phyloP scores from a whole-genome alignment of 2,888 invertebrate species.

The Drosophila mimetica region DNA sequence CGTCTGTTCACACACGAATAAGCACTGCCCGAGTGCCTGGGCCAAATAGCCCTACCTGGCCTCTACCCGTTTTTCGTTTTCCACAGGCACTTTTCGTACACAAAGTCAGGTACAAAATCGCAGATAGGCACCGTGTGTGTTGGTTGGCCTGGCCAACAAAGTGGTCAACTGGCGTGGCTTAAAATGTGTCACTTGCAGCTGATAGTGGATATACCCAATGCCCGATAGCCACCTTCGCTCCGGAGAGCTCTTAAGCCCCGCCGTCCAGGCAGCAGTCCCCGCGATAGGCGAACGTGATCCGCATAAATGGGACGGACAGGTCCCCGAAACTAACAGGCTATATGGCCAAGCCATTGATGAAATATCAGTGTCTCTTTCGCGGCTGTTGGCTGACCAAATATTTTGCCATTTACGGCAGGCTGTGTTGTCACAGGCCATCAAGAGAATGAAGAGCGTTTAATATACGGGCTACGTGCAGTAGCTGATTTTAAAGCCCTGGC shows the following conservation, averaged over 20 bases:
- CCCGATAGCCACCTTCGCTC: slow-evolving; percentile 4
- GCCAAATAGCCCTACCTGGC: slow-evolving; percentile 12
- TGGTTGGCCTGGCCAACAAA: slow-evolving; percentile 15
- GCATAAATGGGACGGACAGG: slow-evolving; percentile 12
- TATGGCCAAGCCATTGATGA: slow-evolving; percentile 45
- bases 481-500: background rate
- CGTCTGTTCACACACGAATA: slow-evolving; percentile 40
- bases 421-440: slow-evolving; percentile 49
- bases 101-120: background rate
- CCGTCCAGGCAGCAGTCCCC: slow-evolving; percentile 7
- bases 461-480: background rate
- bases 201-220: slow-evolving; percentile 21
- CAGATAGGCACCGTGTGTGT: slow-evolving; percentile 23
- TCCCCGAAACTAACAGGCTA: slow-evolving; percentile 12
- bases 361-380: slow-evolving; percentile 38
- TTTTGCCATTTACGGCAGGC: slow-evolving; percentile 32
- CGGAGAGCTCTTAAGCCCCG: slow-evolving; percentile 32
- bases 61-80: slow-evolving; percentile 11
- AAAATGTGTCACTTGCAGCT: slow-evolving; percentile 42
- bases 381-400: slow-evolving; percentile 15
- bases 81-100: background rate
- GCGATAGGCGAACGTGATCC: slow-evolving; percentile 23
- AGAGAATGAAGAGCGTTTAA: background rate
- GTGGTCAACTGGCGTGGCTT: slow-evolving; percentile 37
- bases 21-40: slow-evolving; percentile 16